Evolutionary conservation across 2,888 invertebrate species (phyloP).

Genomic region (Spilosoma lubricipeda): DNA sequence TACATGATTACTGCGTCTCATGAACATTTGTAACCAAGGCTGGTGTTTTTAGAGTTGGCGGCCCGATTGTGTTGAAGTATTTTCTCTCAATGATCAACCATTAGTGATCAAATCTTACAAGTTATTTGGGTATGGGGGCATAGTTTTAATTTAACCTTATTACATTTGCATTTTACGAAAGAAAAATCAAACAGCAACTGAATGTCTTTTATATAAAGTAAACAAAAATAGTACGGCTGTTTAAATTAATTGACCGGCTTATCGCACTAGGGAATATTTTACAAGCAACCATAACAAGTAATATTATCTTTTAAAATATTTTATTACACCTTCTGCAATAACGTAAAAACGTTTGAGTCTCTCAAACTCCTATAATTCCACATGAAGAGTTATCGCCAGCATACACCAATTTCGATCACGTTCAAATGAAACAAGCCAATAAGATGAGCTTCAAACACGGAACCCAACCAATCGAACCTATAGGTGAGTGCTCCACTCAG

Average conservation of each 20-base stretch:
- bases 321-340: neutral
- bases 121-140: too few species aligned
- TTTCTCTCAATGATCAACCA: neutral
- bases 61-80: too few species aligned
- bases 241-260: too few species aligned
- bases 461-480: conserved; percentile 40
- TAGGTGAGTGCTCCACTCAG: conserved; percentile 39
- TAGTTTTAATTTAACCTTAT: neutral
- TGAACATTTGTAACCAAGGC: too few species aligned
- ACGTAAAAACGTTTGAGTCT: neutral
- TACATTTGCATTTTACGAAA: neutral
- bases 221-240: neutral
- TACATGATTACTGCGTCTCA: too few species aligned
- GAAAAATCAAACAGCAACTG: too few species aligned
- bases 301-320: neutral
- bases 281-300: neutral
- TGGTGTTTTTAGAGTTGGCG: too few species aligned
- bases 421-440: conserved; percentile 16
- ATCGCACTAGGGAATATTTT: neutral
- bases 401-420: neutral
- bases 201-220: too few species aligned
- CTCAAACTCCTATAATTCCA: too few species aligned
- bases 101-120: neutral
- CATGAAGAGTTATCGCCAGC: too few species aligned
- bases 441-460: conserved; percentile 22